These are phyloP conservation scores for Pollicipes pollicipes DNA, from an alignment of 1,140 invertebrate genomes.

Conservation along the genomic window DNA sequence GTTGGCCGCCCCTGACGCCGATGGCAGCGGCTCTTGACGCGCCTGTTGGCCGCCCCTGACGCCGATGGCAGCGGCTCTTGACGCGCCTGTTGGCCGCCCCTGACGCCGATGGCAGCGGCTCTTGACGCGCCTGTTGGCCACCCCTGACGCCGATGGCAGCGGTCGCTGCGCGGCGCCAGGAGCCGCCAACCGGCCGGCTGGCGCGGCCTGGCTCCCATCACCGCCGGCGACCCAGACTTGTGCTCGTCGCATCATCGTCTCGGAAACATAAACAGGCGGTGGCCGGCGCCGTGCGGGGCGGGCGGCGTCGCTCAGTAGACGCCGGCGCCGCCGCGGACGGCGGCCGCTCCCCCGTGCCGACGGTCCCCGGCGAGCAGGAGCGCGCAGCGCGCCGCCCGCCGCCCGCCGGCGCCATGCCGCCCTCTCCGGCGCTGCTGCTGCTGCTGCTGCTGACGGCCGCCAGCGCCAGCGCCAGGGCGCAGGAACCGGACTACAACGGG, in stretches of 20 bases:
- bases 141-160: too few species aligned
- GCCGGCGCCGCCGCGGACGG: conserved; percentile 5
- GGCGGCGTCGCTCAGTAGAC: conserved; percentile 2
- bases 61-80: too few species aligned
- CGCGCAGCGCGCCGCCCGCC: conserved; percentile 15
- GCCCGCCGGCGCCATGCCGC: conserved; percentile 10
- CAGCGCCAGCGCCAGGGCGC: conserved; percentile 8
- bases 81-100: too few species aligned
- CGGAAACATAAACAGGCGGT: neutral
- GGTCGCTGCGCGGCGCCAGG: too few species aligned
- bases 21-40: too few species aligned
- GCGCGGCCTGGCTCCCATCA: too few species aligned
- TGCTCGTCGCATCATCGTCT: neutral
- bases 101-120: too few species aligned
- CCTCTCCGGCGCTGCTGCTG: conserved; percentile 11
- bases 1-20: too few species aligned
- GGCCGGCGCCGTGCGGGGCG: neutral
- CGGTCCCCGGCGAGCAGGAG: conserved; percentile 10
- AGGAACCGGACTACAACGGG: conserved; percentile 8
- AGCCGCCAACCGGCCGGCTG: too few species aligned
- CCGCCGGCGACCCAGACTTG: neutral
- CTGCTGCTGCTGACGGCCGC: conserved; percentile 11
- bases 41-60: too few species aligned
- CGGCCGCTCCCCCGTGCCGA: conserved; percentile 11
- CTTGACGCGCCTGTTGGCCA: too few species aligned